These are phyloP conservation scores for Xenotilapia longispinis DNA, from an alignment of 2,113 vertebrate genomes.

Conservation along the genomic window DNA sequence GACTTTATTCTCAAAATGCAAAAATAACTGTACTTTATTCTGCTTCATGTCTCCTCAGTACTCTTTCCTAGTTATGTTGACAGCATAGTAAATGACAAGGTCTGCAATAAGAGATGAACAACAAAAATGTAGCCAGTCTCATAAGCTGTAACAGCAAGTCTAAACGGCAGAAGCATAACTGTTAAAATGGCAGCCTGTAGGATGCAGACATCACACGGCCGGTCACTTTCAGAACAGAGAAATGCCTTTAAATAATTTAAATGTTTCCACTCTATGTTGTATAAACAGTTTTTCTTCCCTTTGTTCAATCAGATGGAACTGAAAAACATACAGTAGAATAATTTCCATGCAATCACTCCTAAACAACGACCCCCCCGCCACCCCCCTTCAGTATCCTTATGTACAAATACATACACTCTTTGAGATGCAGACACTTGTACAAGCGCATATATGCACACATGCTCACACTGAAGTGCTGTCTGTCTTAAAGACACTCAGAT, in stretches of 20 bases:
- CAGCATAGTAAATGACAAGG: background rate
- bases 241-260: background rate
- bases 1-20: background rate
- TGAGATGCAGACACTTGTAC: constrained; percentile 9
- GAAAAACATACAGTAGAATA: background rate
- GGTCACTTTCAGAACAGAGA: background rate
- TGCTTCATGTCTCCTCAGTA: fast-evolving
- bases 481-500: background rate
- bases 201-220: background rate
- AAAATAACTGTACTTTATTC: background rate
- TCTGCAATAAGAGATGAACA: background rate
- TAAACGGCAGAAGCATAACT: background rate
- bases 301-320: background rate
- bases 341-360: constrained; percentile 37
- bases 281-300: background rate
- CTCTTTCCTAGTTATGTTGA: background rate
- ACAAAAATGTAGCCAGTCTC: background rate
- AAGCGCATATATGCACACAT: constrained; percentile 7
- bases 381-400: background rate
- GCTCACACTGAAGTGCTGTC: constrained; percentile 16
- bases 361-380: background rate
- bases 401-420: constrained; percentile 27
- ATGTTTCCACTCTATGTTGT: background rate
- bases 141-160: background rate
- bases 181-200: background rate